Evolutionary conservation across 2,113 vertebrate species (phyloP).

Genomic region (Tyrannus savana): DNA sequence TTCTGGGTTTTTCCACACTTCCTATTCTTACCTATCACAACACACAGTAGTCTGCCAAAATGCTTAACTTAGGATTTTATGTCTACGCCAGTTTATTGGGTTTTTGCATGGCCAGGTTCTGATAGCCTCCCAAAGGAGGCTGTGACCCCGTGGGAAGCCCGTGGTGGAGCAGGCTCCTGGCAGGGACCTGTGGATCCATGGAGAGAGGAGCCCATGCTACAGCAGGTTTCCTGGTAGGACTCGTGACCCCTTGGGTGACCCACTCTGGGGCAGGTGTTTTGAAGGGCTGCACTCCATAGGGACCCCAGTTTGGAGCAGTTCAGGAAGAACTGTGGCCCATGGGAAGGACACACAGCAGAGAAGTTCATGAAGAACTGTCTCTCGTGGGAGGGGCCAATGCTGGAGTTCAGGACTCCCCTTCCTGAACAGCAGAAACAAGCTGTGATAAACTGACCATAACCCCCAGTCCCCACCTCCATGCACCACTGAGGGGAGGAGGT

Average conservation of each 20-base stretch:
- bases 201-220: not conserved
- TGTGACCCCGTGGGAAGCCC: rapidly evolving
- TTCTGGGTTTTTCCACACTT: not conserved
- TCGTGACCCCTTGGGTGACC: not conserved
- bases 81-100: too few species aligned
- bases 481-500: too few species aligned
- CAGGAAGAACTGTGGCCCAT: not conserved
- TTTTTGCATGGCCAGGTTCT: not conserved
- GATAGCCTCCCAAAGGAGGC: not conserved
- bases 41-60: not conserved
- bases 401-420: not conserved
- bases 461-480: not conserved
- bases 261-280: not conserved
- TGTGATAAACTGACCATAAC: not conserved
- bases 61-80: not conserved
- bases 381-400: not conserved
- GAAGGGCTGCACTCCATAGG: not conserved
- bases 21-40: not conserved
- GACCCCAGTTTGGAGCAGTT: not conserved
- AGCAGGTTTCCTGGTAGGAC: not conserved
- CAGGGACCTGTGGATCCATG: not conserved
- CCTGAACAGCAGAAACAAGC: not conserved
- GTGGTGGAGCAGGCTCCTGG: not conserved
- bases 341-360: not conserved
- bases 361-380: not conserved